A percentile compares a stretch with the other conserved stretches of the same genome.
These are phyloP conservation scores for Zaprionus gabonicus DNA, from an alignment of 1,140 invertebrate species.

Conservation along the genomic window DNA sequence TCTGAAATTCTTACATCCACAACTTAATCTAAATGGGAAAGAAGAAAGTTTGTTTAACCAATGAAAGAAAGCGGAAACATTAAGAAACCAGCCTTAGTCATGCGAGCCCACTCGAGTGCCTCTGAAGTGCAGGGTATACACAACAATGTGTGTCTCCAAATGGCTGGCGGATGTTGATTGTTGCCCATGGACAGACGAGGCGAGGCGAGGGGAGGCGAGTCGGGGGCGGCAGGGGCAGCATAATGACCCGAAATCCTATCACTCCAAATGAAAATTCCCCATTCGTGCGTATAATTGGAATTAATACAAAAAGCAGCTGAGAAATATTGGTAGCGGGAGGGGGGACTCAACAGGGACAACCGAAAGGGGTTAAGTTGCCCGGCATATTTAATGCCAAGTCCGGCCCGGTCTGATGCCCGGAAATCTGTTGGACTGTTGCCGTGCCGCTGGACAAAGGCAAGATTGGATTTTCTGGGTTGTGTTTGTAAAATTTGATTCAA, in stretches of 20 bases:
- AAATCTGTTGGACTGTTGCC: not conserved
- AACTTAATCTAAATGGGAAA: not conserved
- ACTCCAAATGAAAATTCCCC: conserved; percentile 78
- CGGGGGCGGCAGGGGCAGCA: conserved; percentile 23
- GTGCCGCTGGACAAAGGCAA: conserved; percentile 4
- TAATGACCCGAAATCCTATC: conserved; percentile 80
- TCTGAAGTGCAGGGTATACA: conserved; percentile 17
- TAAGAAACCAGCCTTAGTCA: not conserved
- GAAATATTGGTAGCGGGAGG: conserved; percentile 43
- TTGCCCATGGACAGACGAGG: conserved; percentile 7
- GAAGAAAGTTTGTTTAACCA: not conserved
- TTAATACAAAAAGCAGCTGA: conserved; percentile 73
- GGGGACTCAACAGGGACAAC: not conserved
- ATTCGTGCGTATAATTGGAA: conserved; percentile 82
- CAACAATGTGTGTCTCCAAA: conserved; percentile 40
- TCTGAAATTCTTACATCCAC: too few species aligned
- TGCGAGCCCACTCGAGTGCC: not conserved
- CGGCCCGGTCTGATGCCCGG: not conserved
- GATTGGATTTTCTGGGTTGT: conserved; percentile 20
- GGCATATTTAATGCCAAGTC: conserved; percentile 48
- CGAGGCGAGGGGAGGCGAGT: not conserved
- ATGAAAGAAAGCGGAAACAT: not conserved
- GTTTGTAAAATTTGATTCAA: conserved; percentile 69
- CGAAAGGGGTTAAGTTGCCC: conserved; percentile 25
- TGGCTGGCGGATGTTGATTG: conserved; percentile 60